Percentiles rank a stretch among this genome's conserved stretches.
These are phyloP conservation scores for Nautilus pompilius DNA, from an alignment of 1,140 invertebrate species.

Conservation along the genomic window DNA sequence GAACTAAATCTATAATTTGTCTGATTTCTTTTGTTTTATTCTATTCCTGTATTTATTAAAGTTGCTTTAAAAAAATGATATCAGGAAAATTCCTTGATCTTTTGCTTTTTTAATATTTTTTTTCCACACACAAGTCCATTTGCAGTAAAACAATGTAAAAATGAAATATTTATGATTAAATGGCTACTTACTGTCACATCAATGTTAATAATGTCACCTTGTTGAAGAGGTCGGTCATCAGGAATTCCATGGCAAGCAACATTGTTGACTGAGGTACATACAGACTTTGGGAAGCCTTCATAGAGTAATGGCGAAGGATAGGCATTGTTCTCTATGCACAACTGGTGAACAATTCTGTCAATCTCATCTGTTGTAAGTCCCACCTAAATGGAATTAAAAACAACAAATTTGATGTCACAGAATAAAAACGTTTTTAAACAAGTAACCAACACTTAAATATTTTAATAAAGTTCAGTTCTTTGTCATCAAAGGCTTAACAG, in stretches of 20 bases:
- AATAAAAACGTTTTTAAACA: not conserved
- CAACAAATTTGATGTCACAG: not conserved
- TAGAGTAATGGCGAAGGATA: slow-evolving; percentile 92
- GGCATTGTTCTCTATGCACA: slow-evolving; percentile 68
- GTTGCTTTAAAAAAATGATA: too few relatives aligned
- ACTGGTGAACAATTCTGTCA: slow-evolving; percentile 72
- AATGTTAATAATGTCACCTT: slow-evolving; percentile 89
- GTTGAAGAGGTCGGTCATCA: slow-evolving; percentile 71
- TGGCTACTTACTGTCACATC: slow-evolving; percentile 78
- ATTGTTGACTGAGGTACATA: slow-evolving; percentile 94
- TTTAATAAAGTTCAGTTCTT: not conserved
- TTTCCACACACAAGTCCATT: too few relatives aligned
- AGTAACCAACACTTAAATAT: not conserved
- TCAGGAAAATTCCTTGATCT: too few relatives aligned
- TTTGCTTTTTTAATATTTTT: too few relatives aligned
- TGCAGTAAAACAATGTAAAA: too few relatives aligned
- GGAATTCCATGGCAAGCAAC: slow-evolving; percentile 94
- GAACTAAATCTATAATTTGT: too few relatives aligned
- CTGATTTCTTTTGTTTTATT: too few relatives aligned
- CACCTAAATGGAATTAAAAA: slow-evolving; percentile 58
- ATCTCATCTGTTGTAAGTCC: slow-evolving; percentile 86
- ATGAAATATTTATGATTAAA: not conserved
- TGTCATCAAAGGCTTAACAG: not conserved
- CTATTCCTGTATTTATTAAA: too few relatives aligned
- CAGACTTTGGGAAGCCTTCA: slow-evolving; percentile 83